Conservation (phyloP, 2,888 invertebrate species). For the Serrognathus titanus region DNA sequence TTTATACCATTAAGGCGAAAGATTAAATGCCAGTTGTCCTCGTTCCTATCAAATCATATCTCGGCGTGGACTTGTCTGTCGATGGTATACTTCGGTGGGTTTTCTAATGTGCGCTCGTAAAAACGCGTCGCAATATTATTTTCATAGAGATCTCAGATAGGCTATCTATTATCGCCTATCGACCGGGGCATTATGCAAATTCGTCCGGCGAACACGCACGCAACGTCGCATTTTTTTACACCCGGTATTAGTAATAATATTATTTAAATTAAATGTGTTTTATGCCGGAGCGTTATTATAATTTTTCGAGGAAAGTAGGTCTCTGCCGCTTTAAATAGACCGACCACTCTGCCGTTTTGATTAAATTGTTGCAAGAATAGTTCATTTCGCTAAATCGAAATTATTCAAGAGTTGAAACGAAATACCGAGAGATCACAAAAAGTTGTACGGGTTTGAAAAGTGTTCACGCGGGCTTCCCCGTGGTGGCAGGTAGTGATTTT, state of each 20-base stretch:
- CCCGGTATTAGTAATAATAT: background rate
- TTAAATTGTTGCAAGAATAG: no score
- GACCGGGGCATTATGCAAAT: background rate
- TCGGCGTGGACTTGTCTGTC: background rate
- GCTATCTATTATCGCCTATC: conserved; percentile 1
- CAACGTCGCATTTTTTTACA: conserved; percentile 9
- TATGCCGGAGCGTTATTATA: background rate
- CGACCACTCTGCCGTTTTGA: no score
- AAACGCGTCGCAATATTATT: background rate
- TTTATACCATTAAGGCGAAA: conserved; percentile 46
- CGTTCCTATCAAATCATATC: background rate
- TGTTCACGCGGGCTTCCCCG: no score
- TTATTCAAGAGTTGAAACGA: no score
- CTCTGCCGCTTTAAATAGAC: no score
- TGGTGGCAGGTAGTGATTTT: background rate
- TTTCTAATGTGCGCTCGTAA: background rate
- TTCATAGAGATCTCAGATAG: background rate
- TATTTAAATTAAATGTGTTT: conserved; percentile 2
- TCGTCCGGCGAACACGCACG: conserved; percentile 4
- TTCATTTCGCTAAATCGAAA: no score
- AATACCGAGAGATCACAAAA: no score
- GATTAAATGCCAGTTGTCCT: conserved; percentile 43
- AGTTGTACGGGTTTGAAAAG: no score
- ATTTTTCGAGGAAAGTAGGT: no score
- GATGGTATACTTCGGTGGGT: background rate